Evolutionary conservation across 1,140 invertebrate species (phyloP), one percentile per base, ranked within the genome.

Genomic region (Drosophila trapezifrons): DNA sequence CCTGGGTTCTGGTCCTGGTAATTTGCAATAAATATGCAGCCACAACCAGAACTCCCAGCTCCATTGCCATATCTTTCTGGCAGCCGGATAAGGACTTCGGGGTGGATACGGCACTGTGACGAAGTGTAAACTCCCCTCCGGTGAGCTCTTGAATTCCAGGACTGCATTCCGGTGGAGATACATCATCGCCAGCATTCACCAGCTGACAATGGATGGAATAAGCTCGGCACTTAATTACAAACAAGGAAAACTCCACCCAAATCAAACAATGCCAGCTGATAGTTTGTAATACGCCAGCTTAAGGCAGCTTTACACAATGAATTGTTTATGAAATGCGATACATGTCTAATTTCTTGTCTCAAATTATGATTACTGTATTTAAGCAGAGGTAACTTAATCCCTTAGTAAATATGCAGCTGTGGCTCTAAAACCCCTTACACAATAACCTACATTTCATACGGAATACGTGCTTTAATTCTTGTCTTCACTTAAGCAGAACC

Each of bases 1-100:
- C 51, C 13, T 13, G 51, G 38, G 51, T 37, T n/a, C 35, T n/a
- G 45, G 72, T 27, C 46, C 46, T 73, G 66, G 79, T 87, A 87
- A 87, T 87, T 87, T 79, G 84, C 83, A 87, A 87, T 87, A 87
- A 87, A 87, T 87, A 87, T 87, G 84, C 83, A 87, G 79, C 49
- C 64, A 59, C 65, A 25, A 46, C 17, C 75, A 45, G 65, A 51
- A 51, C 35, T 29, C 12, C 1, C 5, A 42, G 55, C 27, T 22
- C 45, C 13, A 15, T 17, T n/a, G 35, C 20, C 35, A 29, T 32
- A 32, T 42, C 17, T 43, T 29, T 9, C 38, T 18, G 46, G 18
- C 27, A 20, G 43, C 69, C 51, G 54, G 35, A 49, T 54, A 45
- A 54, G 42, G 35, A 42, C 29, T 13, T 22, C 7, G 32, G 64